Conservation (phyloP, 2,113 vertebrate species). For the Helogale parvula region DNA sequence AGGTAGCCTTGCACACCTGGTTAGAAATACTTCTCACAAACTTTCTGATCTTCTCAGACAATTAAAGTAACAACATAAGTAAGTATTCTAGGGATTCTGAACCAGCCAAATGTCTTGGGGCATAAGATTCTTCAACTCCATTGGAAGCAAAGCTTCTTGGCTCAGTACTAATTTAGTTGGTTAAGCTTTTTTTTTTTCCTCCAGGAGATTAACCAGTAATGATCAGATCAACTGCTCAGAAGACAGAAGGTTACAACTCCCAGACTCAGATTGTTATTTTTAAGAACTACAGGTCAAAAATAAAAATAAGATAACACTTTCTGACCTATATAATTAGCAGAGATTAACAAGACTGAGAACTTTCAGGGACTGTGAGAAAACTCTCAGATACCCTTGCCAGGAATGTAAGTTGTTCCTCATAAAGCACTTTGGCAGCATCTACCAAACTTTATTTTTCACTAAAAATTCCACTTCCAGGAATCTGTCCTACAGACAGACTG, state of each 20-base stretch:
- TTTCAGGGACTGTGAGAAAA: neutral
- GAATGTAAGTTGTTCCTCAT: neutral
- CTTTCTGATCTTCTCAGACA: neutral
- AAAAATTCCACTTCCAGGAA: constrained; percentile 41
- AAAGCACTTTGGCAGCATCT: neutral
- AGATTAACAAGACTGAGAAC: neutral
- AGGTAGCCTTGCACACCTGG: neutral
- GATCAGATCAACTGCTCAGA: neutral
- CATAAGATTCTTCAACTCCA: neutral
- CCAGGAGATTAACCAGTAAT: constrained; percentile 20
- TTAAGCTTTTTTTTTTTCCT: neutral
- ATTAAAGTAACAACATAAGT: neutral
- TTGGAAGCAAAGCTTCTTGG: neutral
- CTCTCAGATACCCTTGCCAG: neutral
- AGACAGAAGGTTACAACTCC: constrained; percentile 1
- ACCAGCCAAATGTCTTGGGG: neutral
- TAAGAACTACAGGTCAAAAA: neutral
- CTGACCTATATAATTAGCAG: neutral
- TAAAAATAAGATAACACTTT: constrained; percentile 22
- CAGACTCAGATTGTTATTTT: neutral
- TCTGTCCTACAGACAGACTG: neutral
- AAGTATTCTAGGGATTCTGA: neutral
- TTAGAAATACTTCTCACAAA: neutral
- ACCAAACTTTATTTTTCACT: neutral
- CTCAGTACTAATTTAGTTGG: neutral